phyloP scores from a whole-genome alignment of 2,113 vertebrate species.

The Psilopsiagon aurifrons region DNA sequence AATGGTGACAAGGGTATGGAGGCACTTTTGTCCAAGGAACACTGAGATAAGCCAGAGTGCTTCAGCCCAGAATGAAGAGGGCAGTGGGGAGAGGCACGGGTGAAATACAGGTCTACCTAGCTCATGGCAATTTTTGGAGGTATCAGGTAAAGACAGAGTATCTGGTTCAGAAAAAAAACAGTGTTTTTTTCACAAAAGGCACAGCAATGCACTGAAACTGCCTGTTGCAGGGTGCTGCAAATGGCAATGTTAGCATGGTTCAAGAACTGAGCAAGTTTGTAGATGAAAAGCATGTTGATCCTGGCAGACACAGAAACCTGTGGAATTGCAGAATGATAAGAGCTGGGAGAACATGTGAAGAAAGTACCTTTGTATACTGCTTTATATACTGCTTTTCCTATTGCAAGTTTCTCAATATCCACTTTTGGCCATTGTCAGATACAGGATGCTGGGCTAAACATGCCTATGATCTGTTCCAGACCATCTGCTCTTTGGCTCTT shows the following conservation, averaged over 20 bases:
- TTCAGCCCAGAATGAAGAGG: background rate
- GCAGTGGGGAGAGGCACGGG: accelerated
- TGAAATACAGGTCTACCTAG: background rate
- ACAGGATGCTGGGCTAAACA: background rate
- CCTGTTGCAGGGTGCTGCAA: accelerated
- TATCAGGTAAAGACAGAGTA: background rate
- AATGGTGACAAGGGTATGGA: background rate
- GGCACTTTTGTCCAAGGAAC: background rate
- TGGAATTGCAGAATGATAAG: background rate
- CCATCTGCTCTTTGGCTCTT: background rate
- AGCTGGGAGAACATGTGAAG: background rate
- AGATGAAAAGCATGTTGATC: background rate
- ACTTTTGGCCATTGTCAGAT: background rate
- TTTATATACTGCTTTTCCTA: background rate
- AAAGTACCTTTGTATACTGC: background rate
- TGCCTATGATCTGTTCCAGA: background rate
- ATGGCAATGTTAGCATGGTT: background rate
- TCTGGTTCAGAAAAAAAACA: accelerated
- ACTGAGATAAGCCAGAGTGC: accelerated
- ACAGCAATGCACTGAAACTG: background rate
- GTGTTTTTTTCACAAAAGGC: background rate
- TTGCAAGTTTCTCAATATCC: background rate
- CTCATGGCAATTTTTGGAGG: background rate
- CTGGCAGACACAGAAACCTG: background rate
- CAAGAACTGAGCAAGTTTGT: background rate